phyloP scores from a whole-genome alignment of 2,113 vertebrate species.

The Alligator sinensis region DNA sequence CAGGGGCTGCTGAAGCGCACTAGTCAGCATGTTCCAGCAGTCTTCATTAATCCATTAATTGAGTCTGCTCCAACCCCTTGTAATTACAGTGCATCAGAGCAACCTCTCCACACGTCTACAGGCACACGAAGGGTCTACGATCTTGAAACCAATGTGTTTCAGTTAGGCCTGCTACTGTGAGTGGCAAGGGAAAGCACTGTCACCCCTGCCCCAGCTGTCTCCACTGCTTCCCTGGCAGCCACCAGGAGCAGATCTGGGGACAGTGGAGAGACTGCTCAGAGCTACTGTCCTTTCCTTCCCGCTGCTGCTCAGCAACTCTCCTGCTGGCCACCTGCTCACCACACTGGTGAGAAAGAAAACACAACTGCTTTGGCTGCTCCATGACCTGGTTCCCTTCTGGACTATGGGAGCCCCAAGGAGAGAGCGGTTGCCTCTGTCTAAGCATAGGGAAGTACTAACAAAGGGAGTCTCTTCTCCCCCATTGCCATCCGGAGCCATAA shows the following conservation, averaged over 20 bases:
- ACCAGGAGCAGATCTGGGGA: too few species aligned
- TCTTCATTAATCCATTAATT: too few species aligned
- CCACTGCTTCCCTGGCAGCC: background rate
- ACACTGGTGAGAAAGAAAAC: background rate
- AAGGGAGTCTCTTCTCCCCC: background rate
- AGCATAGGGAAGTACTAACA: rapidly evolving
- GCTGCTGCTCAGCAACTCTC: background rate
- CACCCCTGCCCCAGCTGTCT: background rate
- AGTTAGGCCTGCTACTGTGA: background rate
- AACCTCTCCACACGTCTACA: too few species aligned
- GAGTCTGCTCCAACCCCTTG: too few species aligned
- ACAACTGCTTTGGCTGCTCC: background rate
- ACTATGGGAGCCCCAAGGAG: background rate
- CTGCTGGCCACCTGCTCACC: background rate
- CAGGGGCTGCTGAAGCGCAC: too few species aligned
- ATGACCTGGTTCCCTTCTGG: background rate
- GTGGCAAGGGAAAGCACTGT: background rate
- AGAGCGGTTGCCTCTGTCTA: background rate
- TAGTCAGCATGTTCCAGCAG: too few species aligned
- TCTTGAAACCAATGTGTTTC: background rate
- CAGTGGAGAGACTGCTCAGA: background rate
- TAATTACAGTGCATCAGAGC: too few species aligned
- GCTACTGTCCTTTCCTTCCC: background rate
- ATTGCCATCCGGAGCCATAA: background rate
- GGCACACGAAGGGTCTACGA: background rate